Base-by-base conservation (phyloP, 2,888 invertebrate species). In the Phania funesta region DNA sequence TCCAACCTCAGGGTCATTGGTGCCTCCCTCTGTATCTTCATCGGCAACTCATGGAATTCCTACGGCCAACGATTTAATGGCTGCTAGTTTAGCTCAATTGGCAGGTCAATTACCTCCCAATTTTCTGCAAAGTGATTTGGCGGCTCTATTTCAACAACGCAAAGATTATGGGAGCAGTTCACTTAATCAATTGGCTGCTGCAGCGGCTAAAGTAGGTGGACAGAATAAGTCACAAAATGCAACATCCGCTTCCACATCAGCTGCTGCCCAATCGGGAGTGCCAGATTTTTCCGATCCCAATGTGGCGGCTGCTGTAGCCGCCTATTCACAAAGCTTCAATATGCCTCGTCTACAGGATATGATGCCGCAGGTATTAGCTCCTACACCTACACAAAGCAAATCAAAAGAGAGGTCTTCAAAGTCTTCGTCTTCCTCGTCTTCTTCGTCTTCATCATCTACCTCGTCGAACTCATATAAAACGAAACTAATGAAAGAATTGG, bases 401-500 rank as follows among this genome's bases (percentile, higher is more conserved):
- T 87, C 88, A 5, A 90, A 90, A 65, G 89, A 89, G 22, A 86
- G 90, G 26, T 87, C 88, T 0, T 87, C 88, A 0, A 89, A 89
- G 62, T 89, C 90, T 0, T 87, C 87, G 8, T 87, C 88, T 11
- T 87, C 87, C 2, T 88, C 90, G 0, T 88, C 90, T 13, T 88
- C 87, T 4, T 87, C 88, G 7, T 87, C 88, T 1, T 88, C 89
- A 18, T 88, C 89, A 8, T 87, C 87, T 29, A 87, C 89, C 4
- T 88, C 89, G 0, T 89, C 89, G 9, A 90, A 90, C 46, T 90
- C 90, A 3, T 90, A 91, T 67, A 91, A 91, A 84, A 90, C 91
- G 0, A 91, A 90, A 77, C 84, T 91, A 0, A 91, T 91, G 90
- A 90, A 90, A 48, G 91, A 91, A 70, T 83, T 91, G 46, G 91